Percentiles rank a stretch among this genome's conserved stretches.
Conservation (phyloP, 2,888 invertebrate species). For the Lasiommata megera region DNA sequence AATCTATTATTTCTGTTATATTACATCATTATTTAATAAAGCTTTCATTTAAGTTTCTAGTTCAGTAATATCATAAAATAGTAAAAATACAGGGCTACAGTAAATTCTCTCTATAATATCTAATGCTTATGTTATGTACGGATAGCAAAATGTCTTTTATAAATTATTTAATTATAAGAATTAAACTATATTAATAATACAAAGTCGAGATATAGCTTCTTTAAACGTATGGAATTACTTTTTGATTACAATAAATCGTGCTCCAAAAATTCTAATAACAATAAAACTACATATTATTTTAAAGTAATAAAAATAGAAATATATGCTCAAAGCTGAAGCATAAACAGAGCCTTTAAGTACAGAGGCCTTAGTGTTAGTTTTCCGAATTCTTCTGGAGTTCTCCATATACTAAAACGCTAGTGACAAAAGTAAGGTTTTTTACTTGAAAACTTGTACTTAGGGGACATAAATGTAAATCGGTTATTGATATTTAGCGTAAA, state of each 20-base stretch:
- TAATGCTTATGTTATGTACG: neutral
- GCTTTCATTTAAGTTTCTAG: constrained; percentile 7
- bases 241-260: neutral
- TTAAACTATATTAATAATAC: neutral
- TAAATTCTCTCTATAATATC: constrained; percentile 7
- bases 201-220: neutral
- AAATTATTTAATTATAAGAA: neutral
- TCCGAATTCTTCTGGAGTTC: too few relatives aligned
- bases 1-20: neutral
- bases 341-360: too few relatives aligned
- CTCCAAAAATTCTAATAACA: neutral
- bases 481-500: too few relatives aligned
- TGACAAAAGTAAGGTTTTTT: too few relatives aligned
- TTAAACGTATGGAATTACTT: neutral
- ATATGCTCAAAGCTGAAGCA: too few relatives aligned
- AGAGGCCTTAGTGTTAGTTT: too few relatives aligned
- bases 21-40: constrained; percentile 1
- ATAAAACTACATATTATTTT: neutral
- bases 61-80: constrained; percentile 10
- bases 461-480: too few relatives aligned
- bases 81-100: constrained; percentile 10
- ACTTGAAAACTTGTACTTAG: too few relatives aligned
- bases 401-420: too few relatives aligned
- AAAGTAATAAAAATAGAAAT: too few relatives aligned
- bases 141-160: neutral